Evolutionary conservation across 2,113 vertebrate genomes (phyloP), one percentile per base, ranked within the genome.

Genomic region (Perognathus longimembris): DNA sequence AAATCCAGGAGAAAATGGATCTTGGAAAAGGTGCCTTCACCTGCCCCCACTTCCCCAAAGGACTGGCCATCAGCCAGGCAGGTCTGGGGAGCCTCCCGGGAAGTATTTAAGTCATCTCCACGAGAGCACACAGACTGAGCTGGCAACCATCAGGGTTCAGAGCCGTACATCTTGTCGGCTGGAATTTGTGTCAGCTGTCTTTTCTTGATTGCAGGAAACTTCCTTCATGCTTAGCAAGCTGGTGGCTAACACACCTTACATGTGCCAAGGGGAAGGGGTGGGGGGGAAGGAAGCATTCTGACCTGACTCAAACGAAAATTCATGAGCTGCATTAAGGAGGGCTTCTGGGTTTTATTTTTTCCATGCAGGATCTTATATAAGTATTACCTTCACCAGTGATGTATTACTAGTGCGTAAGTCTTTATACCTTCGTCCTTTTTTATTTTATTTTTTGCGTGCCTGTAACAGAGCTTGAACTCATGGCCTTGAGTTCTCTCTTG

Each of bases 161-260:
- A 69, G 81, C 57, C 2, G 0, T 24, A 63, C 26, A 0, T 81
- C 26, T 28, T 85, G 94, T 91, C 80, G 1, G 74, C 57, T 81
- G 76, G 34, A 80, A 64, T 92, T 54, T 79, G 9, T 76, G 87
- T 94, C 92, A 85, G 21, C 70, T 76, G 80, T 32, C 80, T 38
- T 90, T 38, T 57, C 21, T 45, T 42, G 86, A 50, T 42, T 57
- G 61, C 22, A 90, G 94, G 83, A 30, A n/a, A 61, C 30, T 34
- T 75, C 83, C 28, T 59, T 90, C 32, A 71, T 57, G 34, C 61
- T 89, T 63, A 71, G 86, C 83, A 59, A 74, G 86, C 67, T 64
- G 40, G n/a, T 1, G 54, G 63, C 76, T 81, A 50, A 87, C 45
- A 26, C 1, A 64, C 76, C 91, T 92, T 73, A 91, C 89, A 50